A percentile compares a stretch with the other conserved stretches of the same genome.
Conservation (phyloP, 2,888 invertebrate genomes). For the Sinohyriopsis cumingii region DNA sequence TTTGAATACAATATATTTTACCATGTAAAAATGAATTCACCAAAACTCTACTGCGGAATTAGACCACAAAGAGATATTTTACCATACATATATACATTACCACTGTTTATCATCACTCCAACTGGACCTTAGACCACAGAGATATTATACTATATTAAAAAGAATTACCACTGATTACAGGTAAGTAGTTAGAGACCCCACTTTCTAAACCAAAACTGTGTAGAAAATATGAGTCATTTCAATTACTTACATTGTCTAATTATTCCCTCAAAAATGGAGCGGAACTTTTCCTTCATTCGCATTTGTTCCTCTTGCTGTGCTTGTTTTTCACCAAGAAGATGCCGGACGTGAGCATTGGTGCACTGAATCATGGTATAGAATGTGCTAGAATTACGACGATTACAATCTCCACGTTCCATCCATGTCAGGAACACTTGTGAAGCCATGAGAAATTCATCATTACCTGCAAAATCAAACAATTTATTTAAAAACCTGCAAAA, state of each 20-base stretch:
- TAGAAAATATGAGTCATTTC: too few species aligned
- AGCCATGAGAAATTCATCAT: constrained; percentile 88
- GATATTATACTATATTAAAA: too few species aligned
- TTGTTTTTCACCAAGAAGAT: constrained; percentile 87
- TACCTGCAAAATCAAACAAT: constrained; percentile 71
- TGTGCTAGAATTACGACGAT: constrained; percentile 89
- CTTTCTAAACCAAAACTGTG: too few species aligned
- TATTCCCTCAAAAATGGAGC: constrained; percentile 88
- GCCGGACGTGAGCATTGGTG: constrained; percentile 91
- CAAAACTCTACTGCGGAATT: too few species aligned
- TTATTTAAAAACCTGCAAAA: neutral
- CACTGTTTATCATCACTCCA: too few species aligned
- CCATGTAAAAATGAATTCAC: too few species aligned
- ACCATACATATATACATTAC: too few species aligned
- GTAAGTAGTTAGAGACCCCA: too few species aligned
- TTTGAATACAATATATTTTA: too few species aligned
- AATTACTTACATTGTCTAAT: constrained; percentile 90
- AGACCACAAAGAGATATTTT: too few species aligned
- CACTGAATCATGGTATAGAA: constrained; percentile 96
- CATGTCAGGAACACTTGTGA: constrained; percentile 90
- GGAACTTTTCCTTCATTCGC: constrained; percentile 87
- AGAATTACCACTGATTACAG: too few species aligned
- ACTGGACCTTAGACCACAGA: too few species aligned
- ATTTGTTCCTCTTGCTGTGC: constrained; percentile 90
- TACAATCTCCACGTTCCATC: constrained; percentile 95